Evolutionary conservation across 1,140 invertebrate genomes (phyloP).

Genomic region (Idris sp.): DNA sequence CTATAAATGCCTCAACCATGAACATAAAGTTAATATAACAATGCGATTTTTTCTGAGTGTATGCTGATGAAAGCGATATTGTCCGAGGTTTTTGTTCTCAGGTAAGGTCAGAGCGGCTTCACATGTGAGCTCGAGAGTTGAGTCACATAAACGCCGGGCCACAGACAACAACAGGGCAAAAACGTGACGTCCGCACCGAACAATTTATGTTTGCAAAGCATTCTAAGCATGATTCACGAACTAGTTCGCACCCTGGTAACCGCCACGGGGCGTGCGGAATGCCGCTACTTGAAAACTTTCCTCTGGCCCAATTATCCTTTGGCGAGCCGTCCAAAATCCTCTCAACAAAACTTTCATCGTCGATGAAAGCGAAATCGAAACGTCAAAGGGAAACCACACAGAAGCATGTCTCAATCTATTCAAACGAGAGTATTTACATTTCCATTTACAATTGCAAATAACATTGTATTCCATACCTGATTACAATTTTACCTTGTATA

Average conservation of each 20-base stretch:
- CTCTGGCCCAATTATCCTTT: slow-evolving; percentile 37
- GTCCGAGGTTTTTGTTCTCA: slow-evolving; percentile 9
- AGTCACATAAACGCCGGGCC: slow-evolving; percentile 52
- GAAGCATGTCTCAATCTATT: not conserved
- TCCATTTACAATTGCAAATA: too few species aligned
- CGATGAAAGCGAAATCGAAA: slow-evolving; percentile 12
- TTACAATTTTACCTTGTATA: too few species aligned
- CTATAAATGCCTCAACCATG: too few species aligned
- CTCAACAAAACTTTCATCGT: slow-evolving; percentile 11
- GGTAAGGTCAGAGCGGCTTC: slow-evolving; percentile 16
- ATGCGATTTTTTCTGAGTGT: too few species aligned
- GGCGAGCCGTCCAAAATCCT: slow-evolving; percentile 18
- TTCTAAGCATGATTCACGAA: slow-evolving; percentile 77
- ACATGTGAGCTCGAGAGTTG: slow-evolving; percentile 25
- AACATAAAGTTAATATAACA: too few species aligned
- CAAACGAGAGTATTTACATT: too few species aligned
- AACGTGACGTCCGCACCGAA: slow-evolving; percentile 71
- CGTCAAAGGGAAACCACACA: not conserved
- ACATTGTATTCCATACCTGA: too few species aligned
- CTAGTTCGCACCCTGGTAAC: slow-evolving; percentile 74
- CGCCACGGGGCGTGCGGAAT: slow-evolving; percentile 61
- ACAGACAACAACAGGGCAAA: slow-evolving; percentile 35
- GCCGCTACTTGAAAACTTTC: slow-evolving; percentile 50
- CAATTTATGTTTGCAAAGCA: slow-evolving; percentile 77
- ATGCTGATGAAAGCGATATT: too few species aligned